These are phyloP conservation scores for Drosophila pegasa DNA, from an alignment of 2,888 invertebrate species.

Conservation along the genomic window DNA sequence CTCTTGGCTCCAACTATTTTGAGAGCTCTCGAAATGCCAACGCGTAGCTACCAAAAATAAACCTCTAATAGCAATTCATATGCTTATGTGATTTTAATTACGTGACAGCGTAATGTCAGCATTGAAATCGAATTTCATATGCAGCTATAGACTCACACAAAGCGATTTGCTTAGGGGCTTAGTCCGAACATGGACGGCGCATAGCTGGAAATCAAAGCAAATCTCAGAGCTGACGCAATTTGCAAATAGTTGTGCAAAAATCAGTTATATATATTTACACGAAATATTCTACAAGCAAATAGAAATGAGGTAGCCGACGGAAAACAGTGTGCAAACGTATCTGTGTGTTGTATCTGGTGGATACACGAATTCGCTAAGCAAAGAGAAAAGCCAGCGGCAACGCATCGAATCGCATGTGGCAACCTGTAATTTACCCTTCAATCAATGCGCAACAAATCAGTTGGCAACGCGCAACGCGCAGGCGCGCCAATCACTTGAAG, in stretches of 20 bases:
- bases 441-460: conserved; percentile 80
- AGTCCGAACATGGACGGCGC: conserved; percentile 42
- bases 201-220: conserved; percentile 36
- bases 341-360: conserved; percentile 32
- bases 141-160: conserved; percentile 37
- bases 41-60: conserved; percentile 40
- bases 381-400: conserved; percentile 59
- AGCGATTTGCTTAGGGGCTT: conserved; percentile 2
- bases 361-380: conserved; percentile 42
- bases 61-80: conserved; percentile 44
- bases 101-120: conserved; percentile 71
- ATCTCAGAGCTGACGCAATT: conserved; percentile 66
- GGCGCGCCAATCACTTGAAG: conserved; percentile 60
- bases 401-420: conserved; percentile 76
- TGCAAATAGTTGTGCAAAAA: conserved; percentile 50
- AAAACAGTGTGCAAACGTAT: conserved; percentile 13
- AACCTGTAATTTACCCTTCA: conserved; percentile 81
- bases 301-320: conserved; percentile 41
- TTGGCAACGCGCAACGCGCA: conserved; percentile 75
- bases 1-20: conserved; percentile 18
- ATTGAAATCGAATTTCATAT: conserved; percentile 72
- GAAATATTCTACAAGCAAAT: conserved; percentile 57
- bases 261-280: conserved; percentile 23
- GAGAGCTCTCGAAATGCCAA: conserved; percentile 45
- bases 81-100: conserved; percentile 74